Evolutionary conservation across 2,797 vertebrate genomes (phyloP).

Genomic region (Pseudochaenichthys georgianus): DNA sequence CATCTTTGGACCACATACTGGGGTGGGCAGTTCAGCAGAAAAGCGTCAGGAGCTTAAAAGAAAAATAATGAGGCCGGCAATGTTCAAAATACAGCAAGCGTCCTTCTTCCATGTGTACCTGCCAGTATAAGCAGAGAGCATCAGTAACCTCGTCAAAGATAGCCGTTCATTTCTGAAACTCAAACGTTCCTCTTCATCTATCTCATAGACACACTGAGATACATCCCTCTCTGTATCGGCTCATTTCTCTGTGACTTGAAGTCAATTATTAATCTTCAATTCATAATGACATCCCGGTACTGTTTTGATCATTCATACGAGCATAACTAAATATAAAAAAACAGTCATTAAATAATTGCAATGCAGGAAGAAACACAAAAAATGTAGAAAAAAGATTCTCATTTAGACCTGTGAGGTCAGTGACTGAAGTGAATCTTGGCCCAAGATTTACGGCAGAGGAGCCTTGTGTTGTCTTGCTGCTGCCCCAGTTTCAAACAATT

Average conservation of each 20-base stretch:
- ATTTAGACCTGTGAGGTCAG: constrained; percentile 34
- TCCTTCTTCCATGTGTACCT: constrained; percentile 6
- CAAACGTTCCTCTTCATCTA: too few species aligned
- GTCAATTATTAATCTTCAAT: neutral
- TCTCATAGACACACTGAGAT: neutral
- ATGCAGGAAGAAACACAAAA: neutral
- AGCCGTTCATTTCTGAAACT: neutral
- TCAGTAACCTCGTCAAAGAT: neutral
- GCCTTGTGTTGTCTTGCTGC: constrained; percentile 41
- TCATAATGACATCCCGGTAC: neutral
- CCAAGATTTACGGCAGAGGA: constrained; percentile 41
- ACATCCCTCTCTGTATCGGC: constrained; percentile 1
- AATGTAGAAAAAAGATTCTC: neutral
- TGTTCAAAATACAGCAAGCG: neutral
- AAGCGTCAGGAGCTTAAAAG: neutral
- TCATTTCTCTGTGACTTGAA: neutral
- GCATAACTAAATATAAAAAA: neutral
- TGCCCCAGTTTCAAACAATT: constrained; percentile 47
- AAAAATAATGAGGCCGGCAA: neutral
- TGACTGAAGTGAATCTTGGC: constrained; percentile 35
- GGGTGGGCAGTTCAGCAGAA: neutral
- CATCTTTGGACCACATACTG: neutral
- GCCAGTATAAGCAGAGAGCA: constrained; percentile 6
- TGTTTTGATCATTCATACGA: neutral
- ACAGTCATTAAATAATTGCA: neutral